Evolutionary conservation across 2,113 vertebrate species (phyloP).

Genomic region (Mustela nigripes): DNA sequence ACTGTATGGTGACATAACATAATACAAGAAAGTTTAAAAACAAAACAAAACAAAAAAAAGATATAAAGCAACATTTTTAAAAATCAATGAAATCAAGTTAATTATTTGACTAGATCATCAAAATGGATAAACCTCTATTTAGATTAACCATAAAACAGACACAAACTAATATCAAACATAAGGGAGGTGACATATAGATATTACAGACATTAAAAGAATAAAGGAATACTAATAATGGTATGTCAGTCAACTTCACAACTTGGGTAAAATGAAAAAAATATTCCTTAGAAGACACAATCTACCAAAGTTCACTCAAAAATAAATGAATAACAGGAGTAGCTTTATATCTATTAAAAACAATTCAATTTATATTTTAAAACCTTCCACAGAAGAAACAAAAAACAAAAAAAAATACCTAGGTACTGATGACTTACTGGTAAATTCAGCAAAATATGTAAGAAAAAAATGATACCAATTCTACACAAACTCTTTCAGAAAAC

Average conservation of each 20-base stretch:
- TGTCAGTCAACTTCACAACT: background rate
- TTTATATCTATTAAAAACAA: background rate
- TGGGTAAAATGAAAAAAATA: background rate
- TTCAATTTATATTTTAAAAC: background rate
- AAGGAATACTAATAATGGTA: background rate
- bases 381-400: background rate
- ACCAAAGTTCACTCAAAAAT: background rate
- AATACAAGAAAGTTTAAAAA: no score
- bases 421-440: background rate
- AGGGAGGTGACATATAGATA: background rate
- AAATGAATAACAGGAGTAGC: background rate
- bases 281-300: background rate
- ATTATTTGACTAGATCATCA: background rate
- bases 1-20: no score
- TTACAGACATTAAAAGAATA: background rate
- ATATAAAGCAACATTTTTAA: background rate
- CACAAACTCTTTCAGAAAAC: background rate
- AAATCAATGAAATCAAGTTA: background rate
- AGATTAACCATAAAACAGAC: background rate
- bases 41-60: background rate
- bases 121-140: background rate
- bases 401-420: background rate
- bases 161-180: background rate
- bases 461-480: background rate
- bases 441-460: background rate